Base-by-base conservation (phyloP, 2,888 invertebrate genomes). In the Bombyx huttoni region DNA sequence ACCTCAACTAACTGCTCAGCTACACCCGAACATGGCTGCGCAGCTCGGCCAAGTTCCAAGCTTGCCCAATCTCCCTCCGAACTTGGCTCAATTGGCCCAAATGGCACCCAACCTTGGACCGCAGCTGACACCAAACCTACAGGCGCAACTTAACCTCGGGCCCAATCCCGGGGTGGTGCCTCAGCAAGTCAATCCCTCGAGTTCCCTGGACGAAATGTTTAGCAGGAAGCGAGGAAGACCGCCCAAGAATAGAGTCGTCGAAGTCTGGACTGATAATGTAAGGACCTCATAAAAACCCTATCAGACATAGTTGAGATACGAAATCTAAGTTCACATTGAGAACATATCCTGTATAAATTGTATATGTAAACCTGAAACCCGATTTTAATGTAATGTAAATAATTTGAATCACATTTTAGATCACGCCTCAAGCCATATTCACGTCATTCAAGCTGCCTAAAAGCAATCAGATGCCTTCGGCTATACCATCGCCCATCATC, bases 181-280 rank as follows among this genome's bases (percentile, higher is more conserved):
- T 0, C 85, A 85, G 40, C 88, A 86, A 13, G 70, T 83, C 0
- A 88, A 83, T 49, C 82, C 89, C 35, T 91, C 92, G 7, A 94
- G 93, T 56, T 94, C 95, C 45, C 91, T 96, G 61, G 97, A 97
- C 76, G 96, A 96, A 51, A 95, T 97, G 92, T 97, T 97, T 73
- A 94, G 96, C 75, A 91, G 97, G 55, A 97, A 98, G 69, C 91
- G 98, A 35, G 98, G 98, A 48, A 90, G 98, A 56, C 98, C 98
- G n/a, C 98, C 98, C 12, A 98, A 98, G 86, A 98, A 98, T 77
- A 91, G 97, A 0, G 94, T 97, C 12, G 96, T 97, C 47, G 96
- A 97, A 90, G 95, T 96, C 57, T 96, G 96, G 92, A 94, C 94
- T 61, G 94, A 94, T 67, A 94, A 93, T 73, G 93, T 93, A 85